Evolutionary conservation across 2,113 vertebrate genomes (phyloP).

Genomic region (Arenaria interpres): DNA sequence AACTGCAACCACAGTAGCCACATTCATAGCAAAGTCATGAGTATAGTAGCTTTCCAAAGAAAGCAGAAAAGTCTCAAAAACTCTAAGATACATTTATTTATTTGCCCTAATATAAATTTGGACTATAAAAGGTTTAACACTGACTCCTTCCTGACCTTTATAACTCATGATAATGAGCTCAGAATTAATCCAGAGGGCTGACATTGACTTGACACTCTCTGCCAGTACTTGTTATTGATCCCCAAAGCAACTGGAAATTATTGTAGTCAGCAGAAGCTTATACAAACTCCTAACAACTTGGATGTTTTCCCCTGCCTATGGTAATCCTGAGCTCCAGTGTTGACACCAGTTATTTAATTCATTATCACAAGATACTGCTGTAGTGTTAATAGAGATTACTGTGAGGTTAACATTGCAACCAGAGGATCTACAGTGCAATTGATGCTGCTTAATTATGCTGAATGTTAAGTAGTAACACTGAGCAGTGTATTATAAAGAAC

Average conservation of each 20-base stretch:
- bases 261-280: background rate
- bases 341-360: constrained; percentile 28
- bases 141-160: constrained; percentile 14
- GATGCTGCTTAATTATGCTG: constrained; percentile 3
- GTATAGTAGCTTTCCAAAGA: background rate
- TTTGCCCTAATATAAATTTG: background rate
- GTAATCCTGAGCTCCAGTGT: constrained; percentile 1
- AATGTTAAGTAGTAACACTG: background rate
- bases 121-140: constrained; percentile 5
- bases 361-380: background rate
- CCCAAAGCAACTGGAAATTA: background rate
- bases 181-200: constrained; percentile 22
- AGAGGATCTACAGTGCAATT: background rate
- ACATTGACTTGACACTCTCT: background rate
- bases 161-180: constrained; percentile 39
- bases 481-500: background rate
- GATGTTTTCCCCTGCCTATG: background rate
- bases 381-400: constrained; percentile 2
- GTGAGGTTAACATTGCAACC: background rate
- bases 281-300: background rate
- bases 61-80: background rate
- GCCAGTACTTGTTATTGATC: constrained; percentile 22
- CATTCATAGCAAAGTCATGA: background rate
- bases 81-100: background rate
- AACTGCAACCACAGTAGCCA: background rate